Conservation (phyloP, 2,113 vertebrate species). For the Rhynchomys soricoides region DNA sequence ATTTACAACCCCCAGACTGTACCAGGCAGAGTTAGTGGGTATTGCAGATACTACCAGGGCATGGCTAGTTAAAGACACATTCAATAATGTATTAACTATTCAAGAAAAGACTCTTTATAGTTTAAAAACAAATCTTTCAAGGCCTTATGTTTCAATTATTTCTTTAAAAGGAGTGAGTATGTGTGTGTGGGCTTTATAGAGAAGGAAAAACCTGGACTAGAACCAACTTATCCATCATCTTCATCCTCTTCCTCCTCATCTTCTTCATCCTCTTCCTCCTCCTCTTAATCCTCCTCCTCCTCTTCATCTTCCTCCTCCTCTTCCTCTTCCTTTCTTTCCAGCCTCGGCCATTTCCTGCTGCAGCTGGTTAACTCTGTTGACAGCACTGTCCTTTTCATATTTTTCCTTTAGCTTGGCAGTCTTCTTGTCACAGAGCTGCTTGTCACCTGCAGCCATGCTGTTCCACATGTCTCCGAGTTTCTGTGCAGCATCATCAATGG, state of each 20-base stretch:
- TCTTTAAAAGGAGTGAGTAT: not conserved
- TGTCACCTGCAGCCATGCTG: not conserved
- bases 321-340: not conserved
- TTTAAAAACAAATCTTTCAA: not conserved
- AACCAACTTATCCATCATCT: not conserved
- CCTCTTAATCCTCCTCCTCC: too few relatives aligned
- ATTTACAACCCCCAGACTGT: constrained; percentile 84
- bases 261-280: too few relatives aligned
- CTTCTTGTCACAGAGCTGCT: not conserved
- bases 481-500: not conserved
- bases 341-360: not conserved
- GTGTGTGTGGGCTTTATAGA: constrained; percentile 89
- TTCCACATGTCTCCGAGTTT: not conserved
- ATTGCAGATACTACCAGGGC: not conserved
- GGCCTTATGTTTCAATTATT: not conserved
- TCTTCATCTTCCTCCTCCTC: not conserved
- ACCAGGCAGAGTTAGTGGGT: not conserved
- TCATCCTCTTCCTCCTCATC: not conserved
- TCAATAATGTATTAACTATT: not conserved
- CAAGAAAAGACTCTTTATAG: not conserved
- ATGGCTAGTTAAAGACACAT: not conserved
- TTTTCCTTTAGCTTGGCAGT: not conserved
- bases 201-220: constrained; percentile 89
- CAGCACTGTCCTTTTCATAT: not conserved
- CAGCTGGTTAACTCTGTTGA: not conserved